phyloP scores from a whole-genome alignment of 2,113 vertebrate species.

The Amia ocellicauda region DNA sequence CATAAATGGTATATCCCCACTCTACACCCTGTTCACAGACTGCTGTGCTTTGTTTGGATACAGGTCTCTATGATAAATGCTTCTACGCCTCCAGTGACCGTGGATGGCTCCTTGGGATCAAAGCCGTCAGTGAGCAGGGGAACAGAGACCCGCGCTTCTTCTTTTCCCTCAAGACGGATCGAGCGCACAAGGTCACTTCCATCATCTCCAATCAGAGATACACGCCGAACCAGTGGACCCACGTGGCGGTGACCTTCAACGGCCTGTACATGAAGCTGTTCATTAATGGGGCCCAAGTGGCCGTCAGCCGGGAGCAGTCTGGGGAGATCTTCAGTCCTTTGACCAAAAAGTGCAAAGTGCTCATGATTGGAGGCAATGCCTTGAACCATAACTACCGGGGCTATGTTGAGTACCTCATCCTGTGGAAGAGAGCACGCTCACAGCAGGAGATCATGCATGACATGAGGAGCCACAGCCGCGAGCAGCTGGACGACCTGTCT shows the following conservation, averaged over 20 bases:
- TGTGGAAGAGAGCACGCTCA: slow-evolving; percentile 84
- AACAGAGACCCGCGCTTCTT: slow-evolving; percentile 96
- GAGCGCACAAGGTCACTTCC: slow-evolving; percentile 88
- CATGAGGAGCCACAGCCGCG: slow-evolving; percentile 70
- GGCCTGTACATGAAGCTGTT: slow-evolving; percentile 89
- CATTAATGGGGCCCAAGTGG: slow-evolving; percentile 92
- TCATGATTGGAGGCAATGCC: slow-evolving; percentile 90
- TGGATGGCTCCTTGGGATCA: slow-evolving; percentile 95
- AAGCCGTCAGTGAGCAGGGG: slow-evolving; percentile 85
- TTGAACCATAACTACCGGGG: slow-evolving; percentile 92
- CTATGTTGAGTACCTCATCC: slow-evolving; percentile 77
- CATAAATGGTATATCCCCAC: too few species aligned
- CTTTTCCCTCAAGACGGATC: slow-evolving; percentile 96
- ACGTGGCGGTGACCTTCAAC: slow-evolving; percentile 86
- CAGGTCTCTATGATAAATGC: slow-evolving; percentile 98
- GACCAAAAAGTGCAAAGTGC: slow-evolving; percentile 92
- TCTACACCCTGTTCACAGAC: slow-evolving; percentile 6
- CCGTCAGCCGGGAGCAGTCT: slow-evolving; percentile 85
- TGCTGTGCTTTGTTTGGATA: slow-evolving; percentile 59
- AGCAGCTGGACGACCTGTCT: slow-evolving; percentile 72
- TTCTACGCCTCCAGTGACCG: slow-evolving; percentile 94
- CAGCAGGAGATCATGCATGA: slow-evolving; percentile 84
- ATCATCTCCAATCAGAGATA: slow-evolving; percentile 84
- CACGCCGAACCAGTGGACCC: slow-evolving; percentile 85
- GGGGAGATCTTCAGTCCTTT: slow-evolving; percentile 90